Evolutionary conservation across 2,888 invertebrate species (phyloP).

Genomic region (Patella pellucida): DNA sequence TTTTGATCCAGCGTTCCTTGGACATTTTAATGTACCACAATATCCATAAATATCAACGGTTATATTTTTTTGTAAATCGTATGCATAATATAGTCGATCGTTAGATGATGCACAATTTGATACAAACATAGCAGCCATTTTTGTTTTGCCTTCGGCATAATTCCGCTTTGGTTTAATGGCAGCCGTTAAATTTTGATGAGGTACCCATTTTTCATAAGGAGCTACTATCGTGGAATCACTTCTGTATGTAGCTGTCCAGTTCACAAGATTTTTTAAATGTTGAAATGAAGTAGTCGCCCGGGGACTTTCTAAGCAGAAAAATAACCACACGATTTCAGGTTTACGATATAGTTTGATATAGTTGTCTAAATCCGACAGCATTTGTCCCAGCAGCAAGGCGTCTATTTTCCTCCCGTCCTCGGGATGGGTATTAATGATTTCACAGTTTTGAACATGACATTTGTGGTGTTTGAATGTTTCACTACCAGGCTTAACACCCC

Average conservation of each 20-base stretch:
- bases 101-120: constrained; percentile 96
- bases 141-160: constrained; percentile 85
- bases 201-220: constrained; percentile 94
- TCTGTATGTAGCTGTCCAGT: constrained; percentile 97
- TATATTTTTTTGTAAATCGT: constrained; percentile 85
- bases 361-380: constrained; percentile 60
- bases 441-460: constrained; percentile 90
- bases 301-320: constrained; percentile 94
- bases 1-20: constrained; percentile 80
- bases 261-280: constrained; percentile 84
- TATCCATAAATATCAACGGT: constrained; percentile 71
- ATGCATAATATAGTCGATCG: constrained; percentile 87
- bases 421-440: constrained; percentile 78
- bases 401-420: constrained; percentile 83
- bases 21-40: constrained; percentile 59
- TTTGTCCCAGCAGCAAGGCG: constrained; percentile 80
- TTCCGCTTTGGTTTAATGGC: constrained; percentile 68
- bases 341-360: constrained; percentile 37
- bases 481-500: constrained; percentile 71
- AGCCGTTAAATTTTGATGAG: constrained; percentile 82
- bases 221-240: constrained; percentile 95
- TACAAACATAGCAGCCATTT: constrained; percentile 95
- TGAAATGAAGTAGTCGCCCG: constrained; percentile 88
- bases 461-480: constrained; percentile 79
- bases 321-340: constrained; percentile 82